Evolutionary conservation across 2,113 vertebrate species (phyloP).

Genomic region (Xenopus tropicalis): UCB_Xtro_10.0 CM004449.2:82352001-82352500

Average conservation of each 20-base stretch:
- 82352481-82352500: no score
- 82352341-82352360: slow-evolving; percentile 34
- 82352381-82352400: slow-evolving; percentile 14
- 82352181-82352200: neutral
- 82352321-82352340: slow-evolving; percentile 65
- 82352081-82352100: slow-evolving; percentile 12
- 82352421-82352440: slow-evolving; percentile 52
- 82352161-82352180: neutral
- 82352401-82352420: slow-evolving; percentile 45
- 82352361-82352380: slow-evolving; percentile 3
- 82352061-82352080: slow-evolving; percentile 25
- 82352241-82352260: slow-evolving; percentile 64
- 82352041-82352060: slow-evolving; percentile 1
- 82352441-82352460: slow-evolving; percentile 44
- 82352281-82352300: slow-evolving; percentile 52
- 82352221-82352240: slow-evolving; percentile 46
- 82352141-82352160: slow-evolving; percentile 61
- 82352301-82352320: slow-evolving; percentile 46
- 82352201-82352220: neutral
- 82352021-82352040: slow-evolving; percentile 24
- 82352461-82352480: slow-evolving; percentile 40
- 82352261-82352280: slow-evolving; percentile 63
- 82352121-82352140: slow-evolving; percentile 58
- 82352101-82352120: slow-evolving; percentile 51
- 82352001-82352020: slow-evolving; percentile 48